Evolutionary conservation across 2,113 vertebrate species (phyloP).

Genomic region (Drymodes brunneopygia): DNA sequence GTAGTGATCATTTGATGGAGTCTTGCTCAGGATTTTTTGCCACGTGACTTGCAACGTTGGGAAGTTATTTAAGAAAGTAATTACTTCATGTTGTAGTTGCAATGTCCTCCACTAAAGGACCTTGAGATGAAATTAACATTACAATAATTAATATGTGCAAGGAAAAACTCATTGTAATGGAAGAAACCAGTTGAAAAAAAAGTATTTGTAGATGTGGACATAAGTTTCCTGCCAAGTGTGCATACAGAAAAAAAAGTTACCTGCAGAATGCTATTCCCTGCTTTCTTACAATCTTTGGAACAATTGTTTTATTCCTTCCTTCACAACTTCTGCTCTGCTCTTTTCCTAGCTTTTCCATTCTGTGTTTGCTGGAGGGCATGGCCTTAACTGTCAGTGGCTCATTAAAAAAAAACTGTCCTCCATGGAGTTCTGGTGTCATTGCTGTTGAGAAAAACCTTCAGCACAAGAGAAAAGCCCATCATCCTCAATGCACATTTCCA

Average conservation of each 20-base stretch:
- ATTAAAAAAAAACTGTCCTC: neutral
- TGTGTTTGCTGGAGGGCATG: neutral
- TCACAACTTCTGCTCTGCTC: neutral
- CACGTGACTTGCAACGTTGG: neutral
- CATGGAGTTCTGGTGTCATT: neutral
- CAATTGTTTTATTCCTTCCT: neutral
- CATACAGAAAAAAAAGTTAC: neutral
- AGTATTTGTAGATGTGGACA: neutral
- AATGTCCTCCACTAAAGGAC: neutral
- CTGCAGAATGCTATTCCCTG: neutral
- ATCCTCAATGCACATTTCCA: neutral
- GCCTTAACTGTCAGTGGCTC: neutral
- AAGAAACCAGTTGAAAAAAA: neutral
- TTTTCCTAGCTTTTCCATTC: neutral
- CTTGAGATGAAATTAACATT: neutral
- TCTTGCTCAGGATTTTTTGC: neutral
- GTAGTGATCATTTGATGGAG: neutral
- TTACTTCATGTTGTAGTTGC: neutral
- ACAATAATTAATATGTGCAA: neutral
- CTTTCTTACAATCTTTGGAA: neutral
- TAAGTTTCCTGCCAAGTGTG: neutral
- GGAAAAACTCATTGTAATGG: neutral
- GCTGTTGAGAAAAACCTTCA: neutral
- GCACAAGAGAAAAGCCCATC: neutral
- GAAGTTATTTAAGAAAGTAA: neutral